phyloP scores from a whole-genome alignment of 2,888 invertebrate genomes.

The Chloroclysta siterata region DNA sequence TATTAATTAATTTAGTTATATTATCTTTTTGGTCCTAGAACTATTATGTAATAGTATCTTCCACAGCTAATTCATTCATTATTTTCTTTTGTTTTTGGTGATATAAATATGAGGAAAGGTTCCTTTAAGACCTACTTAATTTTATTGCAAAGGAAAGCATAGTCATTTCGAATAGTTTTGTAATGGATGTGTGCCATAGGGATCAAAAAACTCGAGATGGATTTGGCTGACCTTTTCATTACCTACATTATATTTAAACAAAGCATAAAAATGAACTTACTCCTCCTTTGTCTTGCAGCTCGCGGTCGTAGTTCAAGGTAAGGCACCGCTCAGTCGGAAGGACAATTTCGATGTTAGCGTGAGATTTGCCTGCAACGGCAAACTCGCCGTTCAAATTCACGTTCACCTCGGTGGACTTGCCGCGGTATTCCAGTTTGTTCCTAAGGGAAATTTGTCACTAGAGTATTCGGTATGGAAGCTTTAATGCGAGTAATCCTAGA shows the following conservation, averaged over 20 bases:
- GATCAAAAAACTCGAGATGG: too few relatives aligned
- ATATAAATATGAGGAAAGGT: too few relatives aligned
- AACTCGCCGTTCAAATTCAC: slow-evolving; percentile 57
- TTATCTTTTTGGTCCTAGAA: background rate
- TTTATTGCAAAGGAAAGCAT: too few relatives aligned
- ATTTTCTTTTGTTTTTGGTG: too few relatives aligned
- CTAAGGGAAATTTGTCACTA: slow-evolving; percentile 48
- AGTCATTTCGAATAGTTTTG: too few relatives aligned
- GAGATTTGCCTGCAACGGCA: slow-evolving; percentile 56
- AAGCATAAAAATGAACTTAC: slow-evolving; percentile 11
- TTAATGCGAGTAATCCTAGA: too few relatives aligned
- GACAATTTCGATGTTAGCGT: slow-evolving; percentile 67
- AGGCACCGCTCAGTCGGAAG: slow-evolving; percentile 75
- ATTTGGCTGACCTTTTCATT: too few relatives aligned
- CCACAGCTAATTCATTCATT: too few relatives aligned
- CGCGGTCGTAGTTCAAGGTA: slow-evolving; percentile 66
- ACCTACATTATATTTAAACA: too few relatives aligned
- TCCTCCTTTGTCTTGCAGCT: slow-evolving; percentile 43
- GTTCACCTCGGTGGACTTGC: slow-evolving; percentile 71
- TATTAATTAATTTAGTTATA: background rate
- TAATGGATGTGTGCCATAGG: too few relatives aligned
- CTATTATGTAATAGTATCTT: too few relatives aligned
- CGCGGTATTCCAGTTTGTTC: slow-evolving; percentile 74
- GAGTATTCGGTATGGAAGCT: background rate
- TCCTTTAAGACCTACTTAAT: too few relatives aligned